Evolutionary conservation across 2,888 invertebrate species (phyloP).

Genomic region (Ornithoptera priamus): DNA sequence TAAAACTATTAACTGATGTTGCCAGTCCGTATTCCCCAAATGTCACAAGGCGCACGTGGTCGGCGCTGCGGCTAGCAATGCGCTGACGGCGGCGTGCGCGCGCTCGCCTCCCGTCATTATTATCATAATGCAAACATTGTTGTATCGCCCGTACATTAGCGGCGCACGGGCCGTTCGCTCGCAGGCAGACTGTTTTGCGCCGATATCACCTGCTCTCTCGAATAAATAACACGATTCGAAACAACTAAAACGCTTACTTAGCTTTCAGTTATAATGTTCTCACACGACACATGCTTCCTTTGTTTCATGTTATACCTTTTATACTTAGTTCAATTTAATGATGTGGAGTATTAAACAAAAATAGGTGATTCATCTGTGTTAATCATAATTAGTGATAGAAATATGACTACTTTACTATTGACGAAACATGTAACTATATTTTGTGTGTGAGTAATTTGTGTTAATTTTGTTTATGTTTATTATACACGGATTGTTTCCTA

Average conservation of each 20-base stretch:
- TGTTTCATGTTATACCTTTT: not conserved
- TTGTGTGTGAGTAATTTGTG: no score
- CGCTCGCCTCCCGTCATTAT: conserved; percentile 48
- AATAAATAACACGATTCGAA: conserved; percentile 28
- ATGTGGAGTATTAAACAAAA: no score
- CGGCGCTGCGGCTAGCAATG: conserved; percentile 45
- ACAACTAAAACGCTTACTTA: conserved; percentile 32
- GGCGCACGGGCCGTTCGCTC: conserved; percentile 33
- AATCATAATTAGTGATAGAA: no score
- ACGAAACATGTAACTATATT: no score
- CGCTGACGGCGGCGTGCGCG: conserved; percentile 47
- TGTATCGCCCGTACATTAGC: conserved; percentile 60
- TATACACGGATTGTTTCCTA: no score
- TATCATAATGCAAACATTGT: conserved; percentile 69
- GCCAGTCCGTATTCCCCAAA: conserved; percentile 31
- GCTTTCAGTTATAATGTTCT: not conserved
- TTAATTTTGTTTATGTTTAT: no score
- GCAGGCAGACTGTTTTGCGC: conserved; percentile 47
- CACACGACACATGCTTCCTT: not conserved
- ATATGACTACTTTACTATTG: no score
- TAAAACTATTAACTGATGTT: conserved; percentile 40
- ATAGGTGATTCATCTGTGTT: conserved; percentile 7
- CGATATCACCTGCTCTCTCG: conserved; percentile 47
- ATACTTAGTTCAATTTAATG: no score
- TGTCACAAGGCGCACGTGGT: conserved; percentile 47